Base-by-base conservation (phyloP, 2,797 vertebrate genomes). In the Oreochromis mossambicus region DNA sequence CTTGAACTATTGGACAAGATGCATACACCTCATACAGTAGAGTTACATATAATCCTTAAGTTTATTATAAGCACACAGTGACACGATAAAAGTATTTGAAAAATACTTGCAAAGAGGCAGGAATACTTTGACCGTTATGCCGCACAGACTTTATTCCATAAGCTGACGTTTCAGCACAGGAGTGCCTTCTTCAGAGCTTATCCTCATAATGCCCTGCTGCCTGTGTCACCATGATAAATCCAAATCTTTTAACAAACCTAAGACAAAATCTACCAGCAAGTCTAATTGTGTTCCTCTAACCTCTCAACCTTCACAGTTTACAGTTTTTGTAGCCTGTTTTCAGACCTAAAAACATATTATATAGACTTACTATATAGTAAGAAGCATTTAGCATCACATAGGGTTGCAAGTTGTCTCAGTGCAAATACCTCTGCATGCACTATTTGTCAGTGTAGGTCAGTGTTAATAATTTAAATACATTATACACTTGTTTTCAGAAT, bases 371-470 rank as follows among this genome's bases (percentile, higher is more conserved):
- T 11, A n/a, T 75, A 50, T 0, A 50, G 12, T n/a, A 50, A 75
- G 26, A 75, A 3, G 46, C 11, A 32, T 46, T 19, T 73, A 73
- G 15, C 41, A 17, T 34, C 46, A 50, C 46, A n/a, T 4, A n/a
- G 26, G 3, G 26, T 50, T n/a, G 24, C 29, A 29, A 75, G 43
- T 19, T 75, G 43, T 1, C 26, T 34, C 10, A n/a, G 26, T 12
- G 66, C 66, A 2, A 70, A 70, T 70, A 17, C 3, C 0, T 50
- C 26, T 50, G 4, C 9, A 0, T 36, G 32, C 32, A 63, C 10
- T 36, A 3, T 73, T 29, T 73, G 6, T 46, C 15, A 29, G 43
- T 36, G 26, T 2, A 50, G 15, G 68, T 75, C 17, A 75, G 4
- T n/a, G 70, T 75, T 75, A 75, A 75, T 50, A n/a, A 32, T 50